Evolutionary conservation across 2,797 vertebrate species (phyloP), one percentile per base, ranked within the genome.

Genomic region (Propithecus deckenii): DNA sequence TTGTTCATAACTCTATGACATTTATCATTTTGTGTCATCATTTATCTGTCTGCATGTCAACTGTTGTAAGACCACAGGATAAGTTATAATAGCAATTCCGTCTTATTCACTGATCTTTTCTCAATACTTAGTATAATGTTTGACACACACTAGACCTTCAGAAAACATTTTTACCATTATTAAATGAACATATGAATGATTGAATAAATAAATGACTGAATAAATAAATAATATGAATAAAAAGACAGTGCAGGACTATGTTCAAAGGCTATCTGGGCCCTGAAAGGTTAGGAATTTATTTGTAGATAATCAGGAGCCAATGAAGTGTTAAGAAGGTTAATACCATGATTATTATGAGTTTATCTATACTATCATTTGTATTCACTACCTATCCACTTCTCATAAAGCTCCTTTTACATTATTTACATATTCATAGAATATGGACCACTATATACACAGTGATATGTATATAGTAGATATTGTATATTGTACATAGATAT

Each of bases 11-110:
- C 11, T 84, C 17, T 75, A 4, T 38, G 46, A 25, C n/a, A 84
- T 84, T 93, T 89, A 32, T 88, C 48, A 79, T 88, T 94, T 57
- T 72, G 55, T 83, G 28, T 88, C 91, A 67, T 41, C 20, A 76
- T 85, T 84, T 79, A n/a, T 28, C 18, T 84, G 6, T 78, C 71
- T 71, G 20, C 59, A 81, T 46, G 48, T 74, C 65, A 94, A 65
- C n/a, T 14, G 75, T 23, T 79, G 10, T 86, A 38, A 59, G 7
- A 74, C 0, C 25, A 35, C n/a, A 46, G 0, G 14, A 41, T 50
- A 52, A 65, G 17, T 92, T 63, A 63, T 38, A 92, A 57, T 3
- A 69, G 18, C 22, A 89, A 55, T 86, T 81, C 67, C 55, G 22
- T 69, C 25, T 46, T 83, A 80, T 8, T 93, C 52, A 72, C 13